Evolutionary conservation across 2,888 invertebrate species (phyloP).

Genomic region (Microctonus aethiopoides): DNA sequence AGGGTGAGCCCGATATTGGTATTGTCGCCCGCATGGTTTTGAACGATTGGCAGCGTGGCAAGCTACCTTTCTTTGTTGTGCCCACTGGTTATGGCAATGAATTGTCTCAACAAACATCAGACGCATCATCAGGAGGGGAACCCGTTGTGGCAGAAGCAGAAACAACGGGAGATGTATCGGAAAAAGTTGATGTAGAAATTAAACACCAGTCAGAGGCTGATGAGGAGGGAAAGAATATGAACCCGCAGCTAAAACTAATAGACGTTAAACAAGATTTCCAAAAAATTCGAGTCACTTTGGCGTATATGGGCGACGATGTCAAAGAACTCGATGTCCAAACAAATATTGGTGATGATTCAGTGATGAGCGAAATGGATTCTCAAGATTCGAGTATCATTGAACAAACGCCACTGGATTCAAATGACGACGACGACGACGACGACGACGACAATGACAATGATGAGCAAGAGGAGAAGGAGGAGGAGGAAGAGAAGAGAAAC

Average conservation of each 20-base stretch:
- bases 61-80: slow-evolving; percentile 91
- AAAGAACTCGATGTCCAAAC: slow-evolving; percentile 50
- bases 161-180: too few species aligned
- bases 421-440: slow-evolving; percentile 4
- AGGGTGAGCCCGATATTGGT: slow-evolving; percentile 94
- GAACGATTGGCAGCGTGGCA: slow-evolving; percentile 99
- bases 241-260: slow-evolving; percentile 13
- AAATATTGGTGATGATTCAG: slow-evolving; percentile 62
- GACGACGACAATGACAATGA: slow-evolving; percentile 3
- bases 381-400: not conserved
- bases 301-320: slow-evolving; percentile 74
- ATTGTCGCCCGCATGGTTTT: slow-evolving; percentile 93
- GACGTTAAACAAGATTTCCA: slow-evolving; percentile 82
- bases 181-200: slow-evolving; percentile 16
- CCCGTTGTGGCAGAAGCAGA: slow-evolving; percentile 65
- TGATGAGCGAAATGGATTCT: slow-evolving; percentile 64
- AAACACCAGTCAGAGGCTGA: not conserved
- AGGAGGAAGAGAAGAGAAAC: slow-evolving; percentile 52
- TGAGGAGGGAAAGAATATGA: not conserved
- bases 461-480: slow-evolving; percentile 26
- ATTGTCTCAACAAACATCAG: not conserved
- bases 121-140: slow-evolving; percentile 20
- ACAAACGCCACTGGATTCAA: not conserved
- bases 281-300: slow-evolving; percentile 81
- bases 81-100: slow-evolving; percentile 71